phyloP scores from a whole-genome alignment of 2,797 vertebrate species.

The Diglossa cyanea region DNA sequence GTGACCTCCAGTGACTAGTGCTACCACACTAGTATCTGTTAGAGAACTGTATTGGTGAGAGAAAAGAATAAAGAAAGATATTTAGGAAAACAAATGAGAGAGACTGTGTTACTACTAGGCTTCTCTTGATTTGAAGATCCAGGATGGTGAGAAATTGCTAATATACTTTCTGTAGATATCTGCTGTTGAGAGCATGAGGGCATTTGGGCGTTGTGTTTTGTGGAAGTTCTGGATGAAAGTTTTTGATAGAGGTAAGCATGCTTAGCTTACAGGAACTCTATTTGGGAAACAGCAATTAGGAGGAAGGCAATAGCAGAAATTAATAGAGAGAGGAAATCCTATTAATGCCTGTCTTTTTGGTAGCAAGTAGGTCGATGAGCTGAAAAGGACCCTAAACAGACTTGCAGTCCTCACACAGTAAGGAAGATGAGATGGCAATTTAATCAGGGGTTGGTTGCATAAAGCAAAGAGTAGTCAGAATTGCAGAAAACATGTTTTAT shows the following conservation, averaged over 20 bases:
- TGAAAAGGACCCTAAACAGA: not conserved
- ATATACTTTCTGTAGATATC: not conserved
- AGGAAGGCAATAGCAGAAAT: not conserved
- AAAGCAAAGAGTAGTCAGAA: not conserved
- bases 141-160: not conserved
- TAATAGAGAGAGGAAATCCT: not conserved
- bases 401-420: not conserved
- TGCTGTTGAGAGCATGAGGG: not conserved
- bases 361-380: constrained; percentile 2
- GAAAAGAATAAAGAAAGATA: not conserved
- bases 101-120: not conserved
- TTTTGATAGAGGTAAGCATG: not conserved
- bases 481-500: not conserved
- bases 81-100: not conserved
- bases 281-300: not conserved
- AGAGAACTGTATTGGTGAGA: not conserved
- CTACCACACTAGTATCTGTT: not conserved
- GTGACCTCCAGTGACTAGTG: not conserved
- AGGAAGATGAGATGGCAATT: not conserved
- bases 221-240: not conserved
- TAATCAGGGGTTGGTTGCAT: not conserved
- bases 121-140: not conserved
- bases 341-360: not conserved
- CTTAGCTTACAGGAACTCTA: not conserved
- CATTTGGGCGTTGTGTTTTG: not conserved